Evolutionary conservation across 2,113 vertebrate species (phyloP).

Genomic region (Saccopteryx leptura): DNA sequence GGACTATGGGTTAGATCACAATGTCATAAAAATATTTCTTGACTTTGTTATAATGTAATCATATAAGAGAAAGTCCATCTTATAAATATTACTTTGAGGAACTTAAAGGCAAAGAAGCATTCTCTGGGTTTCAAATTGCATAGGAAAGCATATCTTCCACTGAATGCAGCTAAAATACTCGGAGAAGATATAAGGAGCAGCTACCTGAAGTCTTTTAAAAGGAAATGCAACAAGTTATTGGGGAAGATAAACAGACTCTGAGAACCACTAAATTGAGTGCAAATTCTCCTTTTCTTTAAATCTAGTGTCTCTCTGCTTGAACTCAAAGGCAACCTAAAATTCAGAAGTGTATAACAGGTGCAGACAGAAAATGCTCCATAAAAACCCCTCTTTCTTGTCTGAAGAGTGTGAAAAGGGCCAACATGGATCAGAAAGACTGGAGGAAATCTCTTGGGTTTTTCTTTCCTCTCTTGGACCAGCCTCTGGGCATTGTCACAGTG

Average conservation of each 20-base stretch:
- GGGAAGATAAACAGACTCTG: background rate
- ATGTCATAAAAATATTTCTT: background rate
- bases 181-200: background rate
- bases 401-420: slow-evolving; percentile 1
- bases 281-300: background rate
- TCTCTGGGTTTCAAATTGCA: background rate
- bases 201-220: background rate
- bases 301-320: background rate
- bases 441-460: background rate
- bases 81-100: background rate
- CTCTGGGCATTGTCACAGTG: background rate
- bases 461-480: background rate
- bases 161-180: background rate
- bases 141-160: background rate
- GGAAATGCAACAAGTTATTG: background rate
- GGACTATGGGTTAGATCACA: background rate
- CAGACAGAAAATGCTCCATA: background rate
- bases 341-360: background rate
- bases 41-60: background rate
- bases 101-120: background rate
- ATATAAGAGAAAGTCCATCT: background rate
- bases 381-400: background rate
- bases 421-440: background rate
- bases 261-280: background rate
- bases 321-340: slow-evolving; percentile 7